Evolutionary conservation across 1,140 invertebrate species (phyloP).

Genomic region (Callitettix versicolor): DNA sequence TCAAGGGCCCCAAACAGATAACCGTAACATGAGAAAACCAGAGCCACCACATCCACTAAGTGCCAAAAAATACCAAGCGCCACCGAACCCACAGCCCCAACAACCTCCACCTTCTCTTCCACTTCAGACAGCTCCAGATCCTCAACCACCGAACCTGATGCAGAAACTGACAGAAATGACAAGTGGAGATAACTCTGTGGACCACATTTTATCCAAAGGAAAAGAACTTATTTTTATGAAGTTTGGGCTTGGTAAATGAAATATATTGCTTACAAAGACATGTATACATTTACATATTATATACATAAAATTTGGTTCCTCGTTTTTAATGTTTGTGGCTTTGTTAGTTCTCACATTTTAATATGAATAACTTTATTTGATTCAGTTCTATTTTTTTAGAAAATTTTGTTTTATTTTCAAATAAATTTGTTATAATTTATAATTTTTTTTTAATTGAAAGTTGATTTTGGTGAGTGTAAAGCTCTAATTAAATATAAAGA

Average conservation of each 20-base stretch:
- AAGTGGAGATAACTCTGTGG: constrained; percentile 48
- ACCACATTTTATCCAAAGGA: constrained; percentile 68
- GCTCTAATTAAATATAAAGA: too few relatives aligned
- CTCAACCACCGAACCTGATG: constrained; percentile 56
- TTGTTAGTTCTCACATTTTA: too few relatives aligned
- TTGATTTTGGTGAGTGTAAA: too few relatives aligned
- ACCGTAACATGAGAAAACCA: not conserved
- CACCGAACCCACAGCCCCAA: constrained; percentile 18
- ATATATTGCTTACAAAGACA: constrained; percentile 23
- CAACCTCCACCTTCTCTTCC: constrained; percentile 9
- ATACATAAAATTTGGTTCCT: too few relatives aligned
- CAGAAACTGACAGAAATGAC: constrained; percentile 70
- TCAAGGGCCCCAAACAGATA: not conserved
- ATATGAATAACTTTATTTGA: too few relatives aligned
- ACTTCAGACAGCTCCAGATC: constrained; percentile 6
- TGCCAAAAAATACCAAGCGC: constrained; percentile 12
- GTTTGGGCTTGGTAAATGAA: constrained; percentile 75
- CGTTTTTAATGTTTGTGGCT: too few relatives aligned
- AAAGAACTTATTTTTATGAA: constrained; percentile 87
- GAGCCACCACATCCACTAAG: not conserved
- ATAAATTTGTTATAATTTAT: too few relatives aligned
- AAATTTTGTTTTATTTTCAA: too few relatives aligned
- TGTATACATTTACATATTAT: too few relatives aligned
- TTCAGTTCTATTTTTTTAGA: too few relatives aligned
- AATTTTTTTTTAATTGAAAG: too few relatives aligned